phyloP scores from a whole-genome alignment of 1,140 invertebrate species.

The Pomphorhynchus laevis region DNA sequence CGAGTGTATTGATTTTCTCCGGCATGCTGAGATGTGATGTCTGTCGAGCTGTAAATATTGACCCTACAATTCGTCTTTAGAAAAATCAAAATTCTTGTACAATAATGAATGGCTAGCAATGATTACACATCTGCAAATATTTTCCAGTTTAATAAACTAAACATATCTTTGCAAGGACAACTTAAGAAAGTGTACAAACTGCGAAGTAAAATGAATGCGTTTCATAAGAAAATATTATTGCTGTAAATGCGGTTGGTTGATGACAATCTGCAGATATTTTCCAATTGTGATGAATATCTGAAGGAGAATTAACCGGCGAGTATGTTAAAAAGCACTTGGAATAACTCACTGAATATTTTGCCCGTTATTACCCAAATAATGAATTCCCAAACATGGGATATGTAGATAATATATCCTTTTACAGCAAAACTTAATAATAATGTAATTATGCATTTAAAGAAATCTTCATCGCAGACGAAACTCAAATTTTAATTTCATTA shows the following conservation, averaged over 20 bases:
- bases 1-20: too few relatives aligned
- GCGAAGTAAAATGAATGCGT: background rate
- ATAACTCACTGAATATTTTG: background rate
- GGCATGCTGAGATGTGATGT: too few relatives aligned
- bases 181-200: background rate
- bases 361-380: background rate
- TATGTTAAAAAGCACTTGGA: background rate
- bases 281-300: background rate
- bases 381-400: too few relatives aligned
- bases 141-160: background rate
- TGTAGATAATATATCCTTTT: too few relatives aligned
- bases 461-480: too few relatives aligned
- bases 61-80: too few relatives aligned
- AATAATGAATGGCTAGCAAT: background rate
- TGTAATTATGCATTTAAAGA: too few relatives aligned
- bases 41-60: too few relatives aligned
- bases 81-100: too few relatives aligned
- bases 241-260: background rate
- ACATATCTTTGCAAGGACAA: conserved; percentile 1
- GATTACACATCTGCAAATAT: background rate
- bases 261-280: background rate
- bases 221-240: background rate
- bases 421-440: too few relatives aligned
- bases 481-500: too few relatives aligned
- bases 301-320: background rate